Base-by-base conservation (phyloP, 2,888 invertebrate species). In the Podabrus alpinus region DNA sequence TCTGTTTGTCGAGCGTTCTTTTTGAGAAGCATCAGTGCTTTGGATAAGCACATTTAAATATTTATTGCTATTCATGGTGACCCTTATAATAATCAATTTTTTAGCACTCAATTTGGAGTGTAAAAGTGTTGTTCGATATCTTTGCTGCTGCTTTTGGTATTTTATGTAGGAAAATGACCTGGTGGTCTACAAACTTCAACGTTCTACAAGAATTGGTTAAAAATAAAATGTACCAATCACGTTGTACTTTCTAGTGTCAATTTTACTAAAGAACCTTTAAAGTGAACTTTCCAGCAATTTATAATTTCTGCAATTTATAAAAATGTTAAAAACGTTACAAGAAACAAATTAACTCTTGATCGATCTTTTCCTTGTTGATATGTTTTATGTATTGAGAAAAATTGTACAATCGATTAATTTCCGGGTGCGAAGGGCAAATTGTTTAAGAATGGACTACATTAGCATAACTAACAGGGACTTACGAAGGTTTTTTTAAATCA, bases 401-500 rank as follows among this genome's bases (percentile, higher is more conserved):
- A 75, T 71, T 62, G 68, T 71, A 64, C 59, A 75, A 68, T 72
- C 60, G 69, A 74, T 73, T 73, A 67, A 79, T 77, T 78, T 79
- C 79, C 79, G 79, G 75, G 77, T 78, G 77, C 78, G 79, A 79
- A 79, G 79, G 79, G 78, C 79, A 79, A 73, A 73, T 69, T 73
- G 72, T 78, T 72, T 76, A 78, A 78, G 75, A 78, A 73, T 77
- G 77, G 72, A 79, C 74, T 77, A 77, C 73, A 79, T 79, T 79
- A 77, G 77, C 77, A 77, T 78, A 79, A 79, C 79, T 78, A 79
- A 79, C 79, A 74, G 78, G 78, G 79, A 79, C 77, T 75, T 75
- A 76, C 71, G 78, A 79, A 79, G 78, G 79, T 79, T 70, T 60
- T 73, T 73, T 72, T 75, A 74, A 71, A 78, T 76, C 78, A 79